Evolutionary conservation across 1,140 invertebrate genomes (phyloP), one percentile per base, ranked within the genome.

Genomic region (Drosophila simulans): DNA sequence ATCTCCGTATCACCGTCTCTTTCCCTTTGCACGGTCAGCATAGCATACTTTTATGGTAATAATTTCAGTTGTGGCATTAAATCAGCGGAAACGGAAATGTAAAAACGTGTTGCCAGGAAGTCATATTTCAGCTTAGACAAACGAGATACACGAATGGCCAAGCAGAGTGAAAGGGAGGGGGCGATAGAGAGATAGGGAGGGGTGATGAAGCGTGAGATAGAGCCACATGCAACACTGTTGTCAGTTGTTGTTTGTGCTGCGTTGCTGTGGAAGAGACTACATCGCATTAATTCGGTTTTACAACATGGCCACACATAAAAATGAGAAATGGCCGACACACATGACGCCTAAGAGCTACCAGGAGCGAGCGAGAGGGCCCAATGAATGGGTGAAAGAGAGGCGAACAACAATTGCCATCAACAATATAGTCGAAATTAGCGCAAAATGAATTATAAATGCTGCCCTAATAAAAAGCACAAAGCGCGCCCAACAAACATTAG

Each of bases 71-170:
- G 76, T 76, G 76, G 76, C 73, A 78, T 78, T 78, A 77, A 78
- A 78, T 77, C 66, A 80, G 51, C 84, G 84, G 84, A 89, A 89
- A 80, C 84, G 84, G 84, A 89, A 89, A 89, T 89, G 77, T 89
- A 89, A 89, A 89, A 89, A 89, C 80, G 84, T 89, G 84, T 89
- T 89, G 64, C 77, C 84, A 89, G 84, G 84, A 89, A 89, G 80
- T 89, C 80, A 89, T 89, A 84, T 84, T 80, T 88, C 77, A 88
- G 84, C 80, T 88, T 89, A 89, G 84, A 89, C 84, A 88, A 88
- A 88, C 83, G 80, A 73, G 51, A 73, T 71, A 73, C 37, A 37
- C 17, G 51, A n/a, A 45, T 17, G 31, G 11, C n/a, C 39, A 37
- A 4, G 31, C 34, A 40, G 62, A 37, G n/a, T 12, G 22, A 54